Percentiles rank a stretch among this genome's conserved stretches.
Evolutionary conservation across 2,113 vertebrate species (phyloP).

Genomic region (Entomyzon cyanotis): DNA sequence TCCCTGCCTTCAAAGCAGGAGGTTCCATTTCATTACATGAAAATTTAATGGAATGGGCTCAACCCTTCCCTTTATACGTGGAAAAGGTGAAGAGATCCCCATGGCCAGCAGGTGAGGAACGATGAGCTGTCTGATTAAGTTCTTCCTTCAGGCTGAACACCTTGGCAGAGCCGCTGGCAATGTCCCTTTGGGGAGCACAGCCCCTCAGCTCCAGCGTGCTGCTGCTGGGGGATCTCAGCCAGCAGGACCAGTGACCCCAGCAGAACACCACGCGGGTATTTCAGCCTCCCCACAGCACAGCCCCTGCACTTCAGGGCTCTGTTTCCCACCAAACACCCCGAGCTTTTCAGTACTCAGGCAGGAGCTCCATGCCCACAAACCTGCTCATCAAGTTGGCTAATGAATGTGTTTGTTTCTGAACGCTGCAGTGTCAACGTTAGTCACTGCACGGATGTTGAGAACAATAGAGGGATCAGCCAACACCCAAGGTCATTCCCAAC

Average conservation of each 20-base stretch:
- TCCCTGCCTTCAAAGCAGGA: not conserved
- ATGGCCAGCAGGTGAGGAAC: not conserved
- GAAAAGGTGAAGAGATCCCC: not conserved
- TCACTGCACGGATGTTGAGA: not conserved
- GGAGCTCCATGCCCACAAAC: not conserved
- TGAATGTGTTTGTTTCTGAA: not conserved
- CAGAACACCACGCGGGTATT: not conserved
- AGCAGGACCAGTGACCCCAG: not conserved
- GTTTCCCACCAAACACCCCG: not conserved
- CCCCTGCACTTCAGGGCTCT: not conserved
- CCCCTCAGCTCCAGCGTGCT: not conserved
- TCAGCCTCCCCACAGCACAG: not conserved
- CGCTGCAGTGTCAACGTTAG: not conserved
- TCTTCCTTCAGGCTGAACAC: not conserved
- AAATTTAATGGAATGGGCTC: not conserved
- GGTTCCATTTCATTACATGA: not conserved
- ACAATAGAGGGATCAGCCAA: slow-evolving; percentile 12
- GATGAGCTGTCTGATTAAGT: not conserved
- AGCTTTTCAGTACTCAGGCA: not conserved
- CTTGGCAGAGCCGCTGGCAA: not conserved
- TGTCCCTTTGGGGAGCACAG: not conserved
- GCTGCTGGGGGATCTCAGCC: not conserved
- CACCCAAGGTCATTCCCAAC: slow-evolving; percentile 44
- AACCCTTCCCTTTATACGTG: not conserved
- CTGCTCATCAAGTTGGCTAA: slow-evolving; percentile 24